Percentiles rank a stretch among this genome's conserved stretches.
phyloP scores from a whole-genome alignment of 53 echinoderm and acorn worm genomes.

The Stichopus horrens region DNA sequence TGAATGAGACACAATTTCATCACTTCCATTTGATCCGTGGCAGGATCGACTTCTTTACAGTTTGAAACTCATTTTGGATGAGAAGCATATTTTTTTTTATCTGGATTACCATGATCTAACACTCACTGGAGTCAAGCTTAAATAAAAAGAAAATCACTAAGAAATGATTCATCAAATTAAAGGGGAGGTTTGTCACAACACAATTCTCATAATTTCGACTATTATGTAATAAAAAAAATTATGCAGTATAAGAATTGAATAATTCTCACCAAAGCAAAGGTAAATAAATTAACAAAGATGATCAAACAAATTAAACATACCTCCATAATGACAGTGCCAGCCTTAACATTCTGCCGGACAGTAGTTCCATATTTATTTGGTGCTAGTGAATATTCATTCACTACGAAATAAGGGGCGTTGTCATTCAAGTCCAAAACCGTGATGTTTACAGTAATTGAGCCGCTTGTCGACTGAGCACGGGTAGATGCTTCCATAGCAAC shows the following conservation, averaged over 20 bases:
- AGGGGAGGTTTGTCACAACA: background rate
- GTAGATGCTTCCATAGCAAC: slow-evolving; percentile 66
- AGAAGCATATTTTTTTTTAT: too few species aligned
- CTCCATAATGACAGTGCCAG: slow-evolving; percentile 61
- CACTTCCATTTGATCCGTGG: too few species aligned
- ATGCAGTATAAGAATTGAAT: background rate
- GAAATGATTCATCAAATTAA: too few species aligned
- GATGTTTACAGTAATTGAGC: slow-evolving; percentile 50
- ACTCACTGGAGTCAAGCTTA: too few species aligned
- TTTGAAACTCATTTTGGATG: too few species aligned
- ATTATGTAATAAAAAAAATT: background rate
- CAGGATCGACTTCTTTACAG: too few species aligned
- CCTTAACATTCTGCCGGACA: slow-evolving; percentile 61
- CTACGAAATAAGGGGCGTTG: slow-evolving; percentile 64
- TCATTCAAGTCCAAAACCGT: slow-evolving; percentile 75
- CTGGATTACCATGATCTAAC: too few species aligned
- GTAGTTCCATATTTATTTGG: slow-evolving; percentile 57
- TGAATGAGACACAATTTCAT: too few species aligned
- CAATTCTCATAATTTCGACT: background rate
- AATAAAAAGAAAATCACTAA: too few species aligned
- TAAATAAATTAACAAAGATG: background rate
- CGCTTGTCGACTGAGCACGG: slow-evolving; percentile 42
- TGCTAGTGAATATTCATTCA: slow-evolving; percentile 58
- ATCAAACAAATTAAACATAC: slow-evolving; percentile 46
- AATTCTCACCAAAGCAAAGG: background rate